phyloP scores from a whole-genome alignment of 2,113 vertebrate species.

The Pelecanoides urinatrix region DNA sequence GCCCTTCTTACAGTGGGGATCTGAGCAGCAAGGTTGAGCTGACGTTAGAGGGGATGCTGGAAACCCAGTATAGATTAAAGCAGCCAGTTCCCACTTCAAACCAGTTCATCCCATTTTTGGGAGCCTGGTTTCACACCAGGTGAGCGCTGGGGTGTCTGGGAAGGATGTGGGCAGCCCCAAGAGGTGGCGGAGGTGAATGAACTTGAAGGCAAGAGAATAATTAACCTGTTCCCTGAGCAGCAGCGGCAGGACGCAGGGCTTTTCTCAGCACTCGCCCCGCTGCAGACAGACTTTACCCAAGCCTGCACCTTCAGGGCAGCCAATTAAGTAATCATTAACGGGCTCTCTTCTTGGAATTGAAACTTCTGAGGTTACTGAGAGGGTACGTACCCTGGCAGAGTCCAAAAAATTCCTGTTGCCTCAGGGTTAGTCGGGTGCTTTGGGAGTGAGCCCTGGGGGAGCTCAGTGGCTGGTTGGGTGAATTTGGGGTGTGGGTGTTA shows the following conservation, averaged over 20 bases:
- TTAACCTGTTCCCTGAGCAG: slow-evolving; percentile 5
- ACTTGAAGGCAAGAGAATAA: not conserved
- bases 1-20: not conserved
- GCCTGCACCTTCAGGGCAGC: not conserved
- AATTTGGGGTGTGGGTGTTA: fast-evolving
- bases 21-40: not conserved
- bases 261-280: not conserved
- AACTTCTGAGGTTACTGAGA: not conserved
- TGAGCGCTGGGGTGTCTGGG: not conserved
- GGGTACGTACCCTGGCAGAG: not conserved
- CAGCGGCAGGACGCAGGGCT: not conserved
- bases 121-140: not conserved
- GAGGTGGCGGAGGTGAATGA: slow-evolving; percentile 3
- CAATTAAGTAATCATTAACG: slow-evolving; percentile 35
- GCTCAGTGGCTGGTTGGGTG: not conserved
- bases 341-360: not conserved
- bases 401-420: not conserved
- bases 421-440: not conserved
- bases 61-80: not conserved
- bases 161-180: not conserved
- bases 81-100: not conserved
- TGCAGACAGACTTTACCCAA: slow-evolving; percentile 29
- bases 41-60: not conserved
- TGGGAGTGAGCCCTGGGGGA: fast-evolving
- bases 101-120: not conserved